Conservation (phyloP, 2,888 invertebrate species). For the Protophormia terraenovae region DNA sequence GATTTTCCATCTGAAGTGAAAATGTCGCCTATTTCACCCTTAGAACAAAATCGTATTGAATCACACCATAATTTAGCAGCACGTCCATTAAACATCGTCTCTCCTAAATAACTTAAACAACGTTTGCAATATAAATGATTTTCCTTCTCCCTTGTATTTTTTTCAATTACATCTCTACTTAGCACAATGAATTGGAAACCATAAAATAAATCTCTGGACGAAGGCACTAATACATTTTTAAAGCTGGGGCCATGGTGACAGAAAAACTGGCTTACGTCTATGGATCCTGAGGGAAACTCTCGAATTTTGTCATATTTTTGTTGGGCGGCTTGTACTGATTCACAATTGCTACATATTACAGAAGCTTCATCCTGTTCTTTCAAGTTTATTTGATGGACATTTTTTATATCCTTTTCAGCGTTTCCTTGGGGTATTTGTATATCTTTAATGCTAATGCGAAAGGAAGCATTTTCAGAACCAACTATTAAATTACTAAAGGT, state of each 20-base stretch:
- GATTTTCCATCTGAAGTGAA: neutral
- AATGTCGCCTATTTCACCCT: constrained; percentile 25
- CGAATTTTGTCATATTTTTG: constrained; percentile 72
- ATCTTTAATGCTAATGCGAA: constrained; percentile 74
- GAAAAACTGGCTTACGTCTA: constrained; percentile 78
- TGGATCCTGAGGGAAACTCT: constrained; percentile 77
- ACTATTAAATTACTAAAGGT: constrained; percentile 73
- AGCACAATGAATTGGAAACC: constrained; percentile 77
- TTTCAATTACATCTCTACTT: constrained; percentile 51
- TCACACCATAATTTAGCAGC: constrained; percentile 78
- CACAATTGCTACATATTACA: constrained; percentile 74
- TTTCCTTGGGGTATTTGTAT: constrained; percentile 37
- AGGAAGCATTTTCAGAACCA: constrained; percentile 73
- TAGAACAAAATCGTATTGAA: constrained; percentile 67
- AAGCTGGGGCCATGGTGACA: constrained; percentile 75
- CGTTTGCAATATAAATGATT: constrained; percentile 74
- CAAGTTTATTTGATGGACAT: constrained; percentile 46
- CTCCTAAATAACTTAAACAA: constrained; percentile 75
- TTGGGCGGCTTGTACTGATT: constrained; percentile 64
- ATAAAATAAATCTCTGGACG: constrained; percentile 74
- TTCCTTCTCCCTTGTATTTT: constrained; percentile 65
- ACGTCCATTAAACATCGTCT: constrained; percentile 69
- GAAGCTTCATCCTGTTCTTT: constrained; percentile 70
- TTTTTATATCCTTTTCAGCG: constrained; percentile 16
- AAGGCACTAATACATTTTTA: constrained; percentile 73